These are phyloP conservation scores for Anarhynchus alexandrinus DNA, from an alignment of 2,113 vertebrate genomes.

Conservation along the genomic window DNA sequence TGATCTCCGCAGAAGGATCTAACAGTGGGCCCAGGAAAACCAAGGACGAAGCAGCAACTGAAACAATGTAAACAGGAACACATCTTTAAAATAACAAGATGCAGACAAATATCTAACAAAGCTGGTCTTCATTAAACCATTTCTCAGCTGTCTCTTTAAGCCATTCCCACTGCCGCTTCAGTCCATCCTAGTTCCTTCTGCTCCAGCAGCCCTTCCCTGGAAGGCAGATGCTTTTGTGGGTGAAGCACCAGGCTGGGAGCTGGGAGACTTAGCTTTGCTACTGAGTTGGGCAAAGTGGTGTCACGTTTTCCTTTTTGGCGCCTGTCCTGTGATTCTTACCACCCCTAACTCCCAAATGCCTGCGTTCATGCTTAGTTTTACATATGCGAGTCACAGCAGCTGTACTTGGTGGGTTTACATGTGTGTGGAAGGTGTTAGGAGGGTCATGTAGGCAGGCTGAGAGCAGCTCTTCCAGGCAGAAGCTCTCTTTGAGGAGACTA, in stretches of 20 bases:
- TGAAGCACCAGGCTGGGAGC: neutral
- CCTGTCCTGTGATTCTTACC: neutral
- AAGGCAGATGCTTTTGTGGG: conserved; percentile 5
- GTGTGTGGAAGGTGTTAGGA: neutral
- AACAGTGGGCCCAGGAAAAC: conserved; percentile 15
- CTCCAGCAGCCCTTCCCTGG: neutral
- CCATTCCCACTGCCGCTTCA: neutral
- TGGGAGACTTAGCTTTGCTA: neutral
- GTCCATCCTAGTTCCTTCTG: neutral
- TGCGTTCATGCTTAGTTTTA: neutral
- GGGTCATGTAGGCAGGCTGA: rapidly evolving
- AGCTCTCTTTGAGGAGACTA: neutral
- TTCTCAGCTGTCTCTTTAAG: conserved; percentile 13
- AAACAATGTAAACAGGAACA: conserved; percentile 46
- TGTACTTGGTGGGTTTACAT: neutral
- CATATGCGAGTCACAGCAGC: neutral
- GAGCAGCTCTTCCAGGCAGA: neutral
- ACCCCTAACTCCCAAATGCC: neutral
- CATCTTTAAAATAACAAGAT: conserved; percentile 36
- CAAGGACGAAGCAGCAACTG: conserved; percentile 32
- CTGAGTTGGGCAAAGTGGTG: neutral
- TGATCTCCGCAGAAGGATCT: neutral
- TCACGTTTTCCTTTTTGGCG: neutral
- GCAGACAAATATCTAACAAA: conserved; percentile 14
- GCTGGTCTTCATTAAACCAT: conserved; percentile 28